Evolutionary conservation across 1,140 invertebrate genomes (phyloP), one percentile per base, ranked within the genome.

Genomic region (Neodiprion virginianus): DNA sequence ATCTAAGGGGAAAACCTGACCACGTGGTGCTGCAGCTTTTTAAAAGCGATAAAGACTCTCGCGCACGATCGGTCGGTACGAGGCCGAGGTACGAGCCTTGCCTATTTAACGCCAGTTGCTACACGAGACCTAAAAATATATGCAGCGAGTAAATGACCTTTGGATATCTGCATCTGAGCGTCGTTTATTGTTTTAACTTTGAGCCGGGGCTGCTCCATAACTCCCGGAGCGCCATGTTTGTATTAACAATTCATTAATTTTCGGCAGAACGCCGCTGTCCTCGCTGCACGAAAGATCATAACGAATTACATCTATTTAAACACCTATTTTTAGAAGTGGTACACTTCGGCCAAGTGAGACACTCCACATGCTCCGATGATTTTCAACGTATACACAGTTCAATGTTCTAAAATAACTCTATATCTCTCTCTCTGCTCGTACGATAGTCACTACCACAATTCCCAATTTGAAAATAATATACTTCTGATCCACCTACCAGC

Each of bases 171-270:
- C 81, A 79, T 79, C 73, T 76, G 74, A 74, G 77, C 77, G 77
- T 78, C 75, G 82, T 84, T 83, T 84, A 83, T 84, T 83, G 82
- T 81, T 83, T 84, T 82, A 84, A 82, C 82, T 84, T 82, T 82
- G 81, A 82, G 79, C 76, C 76, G 72, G 69, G 72, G 69, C 78
- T 74, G 74, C 72, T 61, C 74, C 74, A 69, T 65, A 28, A 53
- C 40, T 67, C 72, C 65, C 14, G 40, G 28, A 74, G 48, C 68
- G 68, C 53, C 67, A 71, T 75, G 79, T 79, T 83, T 81, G 77
- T 78, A 81, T 83, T 79, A 78, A 80, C 76, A 80, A 79, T 83
- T 80, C 76, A 78, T 79, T 78, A 74, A 80, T 78, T 81, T 78
- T 48, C 49, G 23, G 70, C 2, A 17, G 65, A 61, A 17, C 53